These are phyloP conservation scores for Anguilla rostrata DNA, from an alignment of 2,113 vertebrate genomes.

Conservation along the genomic window DNA sequence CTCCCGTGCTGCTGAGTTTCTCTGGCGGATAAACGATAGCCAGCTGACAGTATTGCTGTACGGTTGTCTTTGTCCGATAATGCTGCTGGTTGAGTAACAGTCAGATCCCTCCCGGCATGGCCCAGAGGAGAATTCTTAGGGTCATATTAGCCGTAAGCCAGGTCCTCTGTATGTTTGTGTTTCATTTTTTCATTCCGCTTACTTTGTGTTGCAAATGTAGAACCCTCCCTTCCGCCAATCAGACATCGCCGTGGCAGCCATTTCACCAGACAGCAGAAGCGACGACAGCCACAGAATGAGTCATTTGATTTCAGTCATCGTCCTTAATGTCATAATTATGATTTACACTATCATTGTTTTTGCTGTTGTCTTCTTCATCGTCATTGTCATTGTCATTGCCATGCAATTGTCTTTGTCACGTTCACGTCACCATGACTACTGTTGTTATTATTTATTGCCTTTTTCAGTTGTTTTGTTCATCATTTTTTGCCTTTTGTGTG, in stretches of 20 bases:
- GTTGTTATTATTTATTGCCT: constrained; percentile 4
- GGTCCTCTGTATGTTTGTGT: background rate
- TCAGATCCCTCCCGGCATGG: background rate
- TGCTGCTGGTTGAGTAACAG: background rate
- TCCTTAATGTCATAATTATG: background rate
- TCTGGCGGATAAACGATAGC: background rate
- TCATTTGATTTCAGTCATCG: background rate
- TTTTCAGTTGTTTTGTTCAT: constrained; percentile 46
- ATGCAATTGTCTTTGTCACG: background rate
- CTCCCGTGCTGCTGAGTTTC: background rate
- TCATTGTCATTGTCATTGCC: background rate
- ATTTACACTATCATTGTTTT: constrained; percentile 1
- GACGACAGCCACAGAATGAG: background rate
- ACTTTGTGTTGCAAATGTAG: background rate
- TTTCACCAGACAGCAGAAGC: background rate
- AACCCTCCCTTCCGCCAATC: background rate
- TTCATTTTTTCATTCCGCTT: background rate
- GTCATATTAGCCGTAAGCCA: background rate
- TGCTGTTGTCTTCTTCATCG: background rate
- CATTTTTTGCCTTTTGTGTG: constrained; percentile 45
- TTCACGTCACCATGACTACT: background rate
- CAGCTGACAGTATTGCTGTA: background rate
- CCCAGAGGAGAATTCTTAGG: background rate
- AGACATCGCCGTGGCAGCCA: too few species aligned
- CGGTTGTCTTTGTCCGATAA: background rate